phyloP scores from a whole-genome alignment of 2,113 vertebrate species.

The Stigmatopora nigra region DNA sequence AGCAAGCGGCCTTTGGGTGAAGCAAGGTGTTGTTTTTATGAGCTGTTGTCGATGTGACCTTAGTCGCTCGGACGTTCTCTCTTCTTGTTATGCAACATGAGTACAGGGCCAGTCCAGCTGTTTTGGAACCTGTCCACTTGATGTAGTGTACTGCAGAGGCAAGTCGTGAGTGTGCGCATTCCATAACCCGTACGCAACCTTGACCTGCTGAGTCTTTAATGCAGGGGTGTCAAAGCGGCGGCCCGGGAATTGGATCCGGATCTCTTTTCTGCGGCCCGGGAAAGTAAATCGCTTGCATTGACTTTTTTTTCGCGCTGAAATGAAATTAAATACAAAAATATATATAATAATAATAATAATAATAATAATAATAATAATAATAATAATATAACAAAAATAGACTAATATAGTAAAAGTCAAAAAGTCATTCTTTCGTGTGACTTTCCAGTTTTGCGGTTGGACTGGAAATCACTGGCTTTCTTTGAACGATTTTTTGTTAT shows the following conservation, averaged over 20 bases:
- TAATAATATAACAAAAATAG: too few relatives aligned
- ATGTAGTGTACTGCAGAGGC: not conserved
- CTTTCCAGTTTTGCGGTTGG: slow-evolving; percentile 31
- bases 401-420: too few relatives aligned
- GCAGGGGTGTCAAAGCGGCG: too few relatives aligned
- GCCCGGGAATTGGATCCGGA: too few relatives aligned
- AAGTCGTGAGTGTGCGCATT: not conserved
- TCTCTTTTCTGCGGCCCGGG: too few relatives aligned
- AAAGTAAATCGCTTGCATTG: too few relatives aligned
- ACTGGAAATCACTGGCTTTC: slow-evolving; percentile 47
- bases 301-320: too few relatives aligned
- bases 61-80: not conserved
- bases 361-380: too few relatives aligned
- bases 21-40: not conserved
- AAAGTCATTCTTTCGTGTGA: slow-evolving; percentile 9
- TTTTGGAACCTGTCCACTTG: not conserved
- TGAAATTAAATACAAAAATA: too few relatives aligned
- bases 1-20: not conserved
- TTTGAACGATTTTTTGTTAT: not conserved
- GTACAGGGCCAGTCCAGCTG: not conserved
- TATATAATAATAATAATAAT: too few relatives aligned
- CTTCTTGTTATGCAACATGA: not conserved
- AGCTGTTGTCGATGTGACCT: not conserved
- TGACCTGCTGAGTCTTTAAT: too few relatives aligned
- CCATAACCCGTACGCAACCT: not conserved